Evolutionary conservation across 1,140 invertebrate species (phyloP).

Genomic region (Danaus plexippus): DNA sequence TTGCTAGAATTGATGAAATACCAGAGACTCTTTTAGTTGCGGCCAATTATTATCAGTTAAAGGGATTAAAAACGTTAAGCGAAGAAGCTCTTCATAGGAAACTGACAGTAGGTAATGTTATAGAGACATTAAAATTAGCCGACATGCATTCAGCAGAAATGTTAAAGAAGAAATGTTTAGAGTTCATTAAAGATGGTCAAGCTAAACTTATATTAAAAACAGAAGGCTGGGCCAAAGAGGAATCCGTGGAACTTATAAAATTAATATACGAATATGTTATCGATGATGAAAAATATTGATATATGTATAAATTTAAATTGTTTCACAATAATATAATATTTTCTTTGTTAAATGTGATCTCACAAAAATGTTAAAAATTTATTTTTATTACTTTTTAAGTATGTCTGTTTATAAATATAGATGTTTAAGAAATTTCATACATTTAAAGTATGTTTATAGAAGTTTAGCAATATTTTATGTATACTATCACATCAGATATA

Average conservation of each 20-base stretch:
- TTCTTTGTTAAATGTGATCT: too few species aligned
- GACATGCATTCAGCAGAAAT: constrained; percentile 55
- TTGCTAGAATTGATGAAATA: constrained; percentile 70
- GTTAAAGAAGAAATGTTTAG: constrained; percentile 49
- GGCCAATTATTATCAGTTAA: constrained; percentile 63
- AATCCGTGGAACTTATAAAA: constrained; percentile 60
- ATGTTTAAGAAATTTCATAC: too few species aligned
- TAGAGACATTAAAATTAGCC: constrained; percentile 57
- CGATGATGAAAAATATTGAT: constrained; percentile 30
- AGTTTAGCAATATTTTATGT: too few species aligned
- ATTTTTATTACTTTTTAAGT: too few species aligned
- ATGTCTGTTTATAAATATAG: too few species aligned
- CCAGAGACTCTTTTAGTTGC: constrained; percentile 60
- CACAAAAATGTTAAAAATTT: too few species aligned
- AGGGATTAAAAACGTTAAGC: constrained; percentile 56
- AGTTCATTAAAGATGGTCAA: constrained; percentile 64
- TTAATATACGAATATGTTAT: constrained; percentile 62
- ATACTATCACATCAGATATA: too few species aligned
- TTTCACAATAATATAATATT: too few species aligned
- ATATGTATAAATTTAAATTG: too few species aligned
- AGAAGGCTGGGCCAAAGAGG: constrained; percentile 52
- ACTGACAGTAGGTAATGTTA: constrained; percentile 60
- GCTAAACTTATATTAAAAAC: constrained; percentile 58
- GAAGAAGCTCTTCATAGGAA: constrained; percentile 61
- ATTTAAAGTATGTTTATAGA: too few species aligned